These are phyloP conservation scores for Drosophila kanekoi DNA, from an alignment of 2,888 invertebrate genomes.

Conservation along the genomic window DNA sequence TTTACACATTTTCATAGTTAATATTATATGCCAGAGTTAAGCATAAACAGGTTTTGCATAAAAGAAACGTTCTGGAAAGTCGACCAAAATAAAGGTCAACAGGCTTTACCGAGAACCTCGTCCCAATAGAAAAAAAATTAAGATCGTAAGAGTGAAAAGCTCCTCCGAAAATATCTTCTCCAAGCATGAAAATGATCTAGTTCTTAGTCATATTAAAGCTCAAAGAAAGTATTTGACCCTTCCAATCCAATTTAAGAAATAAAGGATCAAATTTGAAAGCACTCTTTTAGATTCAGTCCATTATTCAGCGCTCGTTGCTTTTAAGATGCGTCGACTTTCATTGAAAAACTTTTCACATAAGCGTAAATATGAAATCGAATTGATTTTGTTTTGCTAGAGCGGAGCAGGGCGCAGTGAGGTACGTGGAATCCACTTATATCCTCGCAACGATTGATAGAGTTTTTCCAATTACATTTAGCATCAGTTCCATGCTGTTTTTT, in stretches of 20 bases:
- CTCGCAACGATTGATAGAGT: slow-evolving; percentile 31
- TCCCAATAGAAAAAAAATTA: too few relatives aligned
- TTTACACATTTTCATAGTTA: neutral
- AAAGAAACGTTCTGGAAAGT: too few relatives aligned
- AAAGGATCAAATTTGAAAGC: neutral
- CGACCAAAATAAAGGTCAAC: too few relatives aligned
- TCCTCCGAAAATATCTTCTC: too few relatives aligned
- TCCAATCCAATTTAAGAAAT: neutral
- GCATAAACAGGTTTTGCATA: too few relatives aligned
- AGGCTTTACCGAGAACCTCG: too few relatives aligned
- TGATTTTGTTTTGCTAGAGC: slow-evolving; percentile 62
- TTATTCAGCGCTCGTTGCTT: slow-evolving; percentile 16
- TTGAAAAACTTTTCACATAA: slow-evolving; percentile 78
- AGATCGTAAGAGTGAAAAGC: too few relatives aligned
- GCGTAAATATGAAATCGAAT: slow-evolving; percentile 74
- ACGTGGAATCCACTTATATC: slow-evolving; percentile 25
- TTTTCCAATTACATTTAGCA: slow-evolving; percentile 52
- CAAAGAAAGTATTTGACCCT: too few relatives aligned
- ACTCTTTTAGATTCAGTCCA: slow-evolving; percentile 26
- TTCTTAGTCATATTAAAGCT: too few relatives aligned
- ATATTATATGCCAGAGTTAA: too few relatives aligned
- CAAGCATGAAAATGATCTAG: too few relatives aligned
- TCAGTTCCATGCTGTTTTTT: neutral
- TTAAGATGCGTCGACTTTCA: slow-evolving; percentile 49
- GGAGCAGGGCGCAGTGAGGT: neutral